phyloP scores from a whole-genome alignment of 2,888 invertebrate genomes.

The Carpatolechia fugitivella region DNA sequence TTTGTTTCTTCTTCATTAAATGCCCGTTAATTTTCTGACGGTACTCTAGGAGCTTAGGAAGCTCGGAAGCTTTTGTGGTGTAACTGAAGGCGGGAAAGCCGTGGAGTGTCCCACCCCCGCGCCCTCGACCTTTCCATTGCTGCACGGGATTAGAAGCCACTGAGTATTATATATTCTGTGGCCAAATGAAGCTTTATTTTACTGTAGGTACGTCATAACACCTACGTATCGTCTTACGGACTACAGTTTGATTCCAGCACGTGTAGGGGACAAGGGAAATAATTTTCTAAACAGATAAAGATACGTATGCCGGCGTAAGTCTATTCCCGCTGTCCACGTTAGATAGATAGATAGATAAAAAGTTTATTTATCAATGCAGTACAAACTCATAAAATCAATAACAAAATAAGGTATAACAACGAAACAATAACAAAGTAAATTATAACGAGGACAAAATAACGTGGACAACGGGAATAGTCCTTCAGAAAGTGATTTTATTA shows the following conservation, averaged over 20 bases:
- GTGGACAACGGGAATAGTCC: no score
- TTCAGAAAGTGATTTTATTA: no score
- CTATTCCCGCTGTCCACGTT: no score
- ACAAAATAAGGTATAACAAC: no score
- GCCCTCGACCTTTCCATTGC: neutral
- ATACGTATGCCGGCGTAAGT: no score
- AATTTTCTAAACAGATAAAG: neutral
- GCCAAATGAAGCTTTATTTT: neutral
- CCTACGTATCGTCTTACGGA: neutral
- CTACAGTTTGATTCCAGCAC: neutral
- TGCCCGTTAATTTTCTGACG: no score
- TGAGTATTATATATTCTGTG: neutral
- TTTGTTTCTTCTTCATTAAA: no score
- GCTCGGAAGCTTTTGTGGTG: slow-evolving; percentile 22
- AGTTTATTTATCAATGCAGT: no score
- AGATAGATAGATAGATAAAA: no score
- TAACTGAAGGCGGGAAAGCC: slow-evolving; percentile 34
- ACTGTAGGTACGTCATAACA: neutral
- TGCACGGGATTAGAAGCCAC: neutral
- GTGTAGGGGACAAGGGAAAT: neutral
- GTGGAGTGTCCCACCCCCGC: slow-evolving; percentile 16
- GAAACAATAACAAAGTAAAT: no score
- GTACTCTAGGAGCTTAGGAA: slow-evolving; percentile 12
- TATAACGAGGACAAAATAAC: no score
- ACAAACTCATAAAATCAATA: no score